A percentile compares a stretch with the other conserved stretches of the same genome.
phyloP scores from a whole-genome alignment of 2,888 invertebrate genomes.

The Oligia strigilis region DNA sequence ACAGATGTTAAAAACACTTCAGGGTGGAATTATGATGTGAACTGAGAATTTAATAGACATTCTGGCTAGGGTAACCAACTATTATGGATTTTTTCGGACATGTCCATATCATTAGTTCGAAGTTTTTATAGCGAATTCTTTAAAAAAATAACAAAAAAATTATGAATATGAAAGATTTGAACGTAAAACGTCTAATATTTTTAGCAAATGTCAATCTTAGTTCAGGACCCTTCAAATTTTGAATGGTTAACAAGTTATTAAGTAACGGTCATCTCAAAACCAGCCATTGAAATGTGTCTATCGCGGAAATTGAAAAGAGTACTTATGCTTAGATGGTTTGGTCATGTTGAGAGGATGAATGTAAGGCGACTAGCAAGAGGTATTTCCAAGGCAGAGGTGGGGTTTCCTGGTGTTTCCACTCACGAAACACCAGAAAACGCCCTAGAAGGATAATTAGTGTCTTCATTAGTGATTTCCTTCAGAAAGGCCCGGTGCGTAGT shows the following conservation, averaged over 20 bases:
- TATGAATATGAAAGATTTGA: not conserved
- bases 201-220: not conserved
- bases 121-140: no score
- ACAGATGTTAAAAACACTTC: constrained; percentile 44
- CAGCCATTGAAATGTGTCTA: not conserved
- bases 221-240: not conserved
- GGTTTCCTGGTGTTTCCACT: no score
- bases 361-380: no score
- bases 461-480: not conserved
- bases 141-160: not conserved
- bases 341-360: not conserved
- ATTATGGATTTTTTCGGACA: not conserved
- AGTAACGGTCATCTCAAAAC: not conserved
- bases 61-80: not conserved
- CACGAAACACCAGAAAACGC: no score
- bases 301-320: not conserved
- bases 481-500: not conserved
- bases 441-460: not conserved
- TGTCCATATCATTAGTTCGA: not conserved
- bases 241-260: not conserved
- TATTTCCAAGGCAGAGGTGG: not conserved
- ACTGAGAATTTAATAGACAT: constrained; percentile 7
- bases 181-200: not conserved
- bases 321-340: not conserved
- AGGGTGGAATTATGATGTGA: constrained; percentile 19